phyloP scores from a whole-genome alignment of 2,888 invertebrate genomes.

The Phengaris arion region DNA sequence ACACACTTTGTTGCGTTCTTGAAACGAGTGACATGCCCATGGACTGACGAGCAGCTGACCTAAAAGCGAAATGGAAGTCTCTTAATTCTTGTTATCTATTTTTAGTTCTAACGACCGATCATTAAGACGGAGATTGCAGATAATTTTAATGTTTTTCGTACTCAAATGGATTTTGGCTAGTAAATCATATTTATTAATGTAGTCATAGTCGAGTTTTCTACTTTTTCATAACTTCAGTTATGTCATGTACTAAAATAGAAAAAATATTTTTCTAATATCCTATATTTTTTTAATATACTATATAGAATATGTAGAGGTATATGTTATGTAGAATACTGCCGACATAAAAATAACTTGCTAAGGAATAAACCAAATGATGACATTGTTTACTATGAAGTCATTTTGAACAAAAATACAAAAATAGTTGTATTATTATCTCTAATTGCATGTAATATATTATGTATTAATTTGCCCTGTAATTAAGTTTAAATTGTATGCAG shows the following conservation, averaged over 20 bases:
- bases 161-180: neutral
- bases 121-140: slow-evolving; percentile 15
- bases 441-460: neutral
- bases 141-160: neutral
- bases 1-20: slow-evolving; percentile 10
- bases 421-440: too few species aligned
- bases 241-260: too few species aligned
- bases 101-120: slow-evolving; percentile 21
- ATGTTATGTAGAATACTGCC: too few species aligned
- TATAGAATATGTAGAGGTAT: too few species aligned
- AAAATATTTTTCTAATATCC: too few species aligned
- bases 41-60: slow-evolving; percentile 18
- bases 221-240: neutral
- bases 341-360: neutral
- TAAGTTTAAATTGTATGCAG: neutral
- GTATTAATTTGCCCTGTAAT: neutral
- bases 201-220: neutral
- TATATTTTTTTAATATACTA: too few species aligned
- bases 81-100: slow-evolving; percentile 26
- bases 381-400: neutral
- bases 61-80: slow-evolving; percentile 21
- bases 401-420: neutral
- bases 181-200: neutral
- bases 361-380: neutral
- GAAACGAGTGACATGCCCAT: slow-evolving; percentile 25